Base-by-base conservation (phyloP, 30 jellyfish, hydroid and myxozoan genomes). In the Nemopilema nomurai region DNA sequence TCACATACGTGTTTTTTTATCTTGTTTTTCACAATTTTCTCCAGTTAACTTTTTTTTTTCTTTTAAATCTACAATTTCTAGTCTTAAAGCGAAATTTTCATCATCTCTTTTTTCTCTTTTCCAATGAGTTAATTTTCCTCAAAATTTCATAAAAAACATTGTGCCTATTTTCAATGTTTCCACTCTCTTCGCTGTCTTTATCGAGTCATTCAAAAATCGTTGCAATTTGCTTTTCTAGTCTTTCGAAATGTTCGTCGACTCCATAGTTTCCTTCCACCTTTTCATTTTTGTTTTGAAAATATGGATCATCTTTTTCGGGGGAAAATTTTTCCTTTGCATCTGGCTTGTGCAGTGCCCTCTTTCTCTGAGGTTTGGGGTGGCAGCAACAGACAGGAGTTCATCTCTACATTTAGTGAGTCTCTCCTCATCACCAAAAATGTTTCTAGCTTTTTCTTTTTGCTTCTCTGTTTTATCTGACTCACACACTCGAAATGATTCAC, bases 401-500 rank as follows among this genome's bases (percentile, higher is more conserved):
- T 67, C 27, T 67, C 76, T 67, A 67, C 76, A 67, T 17, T 1
- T 29, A 65, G 75, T 29, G 75, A 65, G 75, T 21, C 75, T 65
- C 75, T 65, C 29, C 75, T 65, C 75, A 13, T 65, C 75, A 65
- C 24, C 75, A 29, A 29, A 65, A 65, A 65, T 65, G 16, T 65
- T 65, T 65, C 75, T 21, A 65, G 24, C 75, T 17, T 68, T 68
- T 68, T 68, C 51, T 68, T 68, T 68, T 27, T 68, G 79, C 24
- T 20, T 68, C 79, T 18, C 20, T 18, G 24, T 68, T 18, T 68
- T 17, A 27, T 27, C 79, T 68, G 79, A 51, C 51, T 68, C 83
- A 30, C 83, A 72, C 69, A 72, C 83, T 72, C 83, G 83, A 72
- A 72, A 72, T 3, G 68, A 27, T 49, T 69, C 80, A 28, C 53